Base-by-base conservation (phyloP, 1,140 invertebrate species). In the Anastatus disparis region DNA sequence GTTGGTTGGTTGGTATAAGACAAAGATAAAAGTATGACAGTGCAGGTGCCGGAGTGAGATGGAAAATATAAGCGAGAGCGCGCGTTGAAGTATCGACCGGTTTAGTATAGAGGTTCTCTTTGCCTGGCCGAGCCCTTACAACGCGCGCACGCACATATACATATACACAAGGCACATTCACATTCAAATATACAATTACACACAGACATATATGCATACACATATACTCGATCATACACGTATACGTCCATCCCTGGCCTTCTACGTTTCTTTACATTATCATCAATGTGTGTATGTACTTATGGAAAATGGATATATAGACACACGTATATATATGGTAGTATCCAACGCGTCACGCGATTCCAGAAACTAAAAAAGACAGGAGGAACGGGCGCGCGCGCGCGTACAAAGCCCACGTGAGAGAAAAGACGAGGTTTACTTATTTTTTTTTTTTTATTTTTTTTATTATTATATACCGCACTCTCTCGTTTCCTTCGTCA, bases 51-150 rank as follows among this genome's bases (percentile, higher is more conserved):
- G 24, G 64, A 42, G 26, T 6, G 13, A 15, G n/a, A 26, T 7
- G 17, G 42, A 38, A 48, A 29, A 53, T 58, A n/a, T n/a, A n/a
- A 55, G 55, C 42, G 48, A 13, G 31, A 31, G 62, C 27, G 40
- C 31, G 20, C 7, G 53, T 50, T 66, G 68, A 65, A 78, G 73
- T 80, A 80, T 80, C 77, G 79, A 80, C 79, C 79, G 73, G 58
- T 29, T n/a, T n/a, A n/a, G n/a, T n/a, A 59, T 61, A 72, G 72
- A 53, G 40, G 27, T 26, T 29, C 62, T 22, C n/a, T 3, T 3
- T 42, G 17, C 40, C 40, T 67, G 29, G 56, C 67, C 59, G 40
- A 40, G 29, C 71, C 62, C 66, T 71, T 62, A 52, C 40, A 42
- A 17, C 15, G 40, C 38, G 48, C 10, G 65, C 71, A 55, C 62